Base-by-base conservation (phyloP, 2,797 vertebrate species). In the Rhodeus uyekii region DNA sequence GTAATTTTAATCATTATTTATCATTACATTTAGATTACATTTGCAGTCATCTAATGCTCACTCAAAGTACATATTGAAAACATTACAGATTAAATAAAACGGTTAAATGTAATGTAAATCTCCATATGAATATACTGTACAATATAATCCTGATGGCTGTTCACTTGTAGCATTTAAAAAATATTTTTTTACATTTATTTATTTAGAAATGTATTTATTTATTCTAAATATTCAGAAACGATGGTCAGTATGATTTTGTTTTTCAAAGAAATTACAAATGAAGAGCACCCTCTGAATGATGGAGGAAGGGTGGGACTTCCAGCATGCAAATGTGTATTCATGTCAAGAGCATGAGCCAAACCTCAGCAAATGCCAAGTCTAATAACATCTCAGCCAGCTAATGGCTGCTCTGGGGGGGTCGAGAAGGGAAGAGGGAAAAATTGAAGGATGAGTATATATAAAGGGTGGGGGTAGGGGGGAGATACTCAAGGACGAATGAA, bases 321-420 rank as follows among this genome's bases (percentile, higher is more conserved):
- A 78, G 75, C 69, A 82, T 85, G 75, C 79, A 77, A 82, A 81
- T 81, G 68, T 78, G 78, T 75, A 65, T 81, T 75, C 78, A 65
- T 61, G 85, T 60, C 83, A 87, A n/a, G 71, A 55, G 83, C 69
- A 79, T 71, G 84, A 69, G 29, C 63, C 82, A 81, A 60, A 71
- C 29, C 64, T 76, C 68, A 77, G 81, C 46, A 85, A 79, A 87
- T 74, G 78, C 46, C 78, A 83, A 32, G 76, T 86, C 73, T 87
- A 86, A 86, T 86, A 87, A 84, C 82, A 83, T 84, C 83, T 76
- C 77, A 69, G 61, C 32, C 73, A 50, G 69, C 77, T 79, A 83
- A 81, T 76, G 60, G 76, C 14, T 16, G 50, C 63, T 55, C 8
- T 80, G 67, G 76, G 36, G 77, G 44, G 77, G n/a, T 71, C 13